Evolutionary conservation across 1,140 invertebrate genomes (phyloP).

Genomic region (Physella acuta): DNA sequence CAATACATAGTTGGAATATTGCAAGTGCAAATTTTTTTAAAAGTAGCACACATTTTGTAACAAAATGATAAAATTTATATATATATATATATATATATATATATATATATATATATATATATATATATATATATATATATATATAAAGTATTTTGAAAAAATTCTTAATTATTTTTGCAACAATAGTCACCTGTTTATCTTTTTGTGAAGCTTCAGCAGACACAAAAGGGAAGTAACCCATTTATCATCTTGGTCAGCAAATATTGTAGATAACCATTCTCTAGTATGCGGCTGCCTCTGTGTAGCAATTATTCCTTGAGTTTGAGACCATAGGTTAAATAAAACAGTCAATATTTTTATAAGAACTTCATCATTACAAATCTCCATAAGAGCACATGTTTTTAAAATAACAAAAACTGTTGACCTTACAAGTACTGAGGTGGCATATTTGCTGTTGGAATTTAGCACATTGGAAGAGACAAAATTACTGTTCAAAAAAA

Average conservation of each 20-base stretch:
- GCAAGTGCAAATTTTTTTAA: background rate
- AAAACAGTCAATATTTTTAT: background rate
- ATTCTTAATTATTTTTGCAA: no score
- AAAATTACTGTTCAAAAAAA: constrained; percentile 1
- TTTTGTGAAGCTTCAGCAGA: constrained; percentile 2
- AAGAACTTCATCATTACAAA: no score
- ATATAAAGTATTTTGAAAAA: background rate
- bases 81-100: background rate
- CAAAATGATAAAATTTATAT: background rate
- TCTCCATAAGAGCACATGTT: background rate
- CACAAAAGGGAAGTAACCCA: constrained; percentile 14
- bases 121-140: background rate
- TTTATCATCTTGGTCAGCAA: constrained; percentile 21
- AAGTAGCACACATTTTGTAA: background rate
- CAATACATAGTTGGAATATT: background rate
- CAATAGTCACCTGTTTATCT: background rate
- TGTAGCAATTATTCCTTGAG: background rate
- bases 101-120: background rate
- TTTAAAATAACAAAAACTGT: background rate
- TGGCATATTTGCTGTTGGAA: background rate
- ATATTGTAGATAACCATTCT: constrained; percentile 1
- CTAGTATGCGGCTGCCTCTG: background rate
- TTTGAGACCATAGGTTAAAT: background rate
- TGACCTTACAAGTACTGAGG: background rate
- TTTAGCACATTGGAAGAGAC: background rate